Evolutionary conservation across 2,888 invertebrate genomes (phyloP), one percentile per base, ranked within the genome.

Genomic region (Eupithecia tripunctaria): DNA sequence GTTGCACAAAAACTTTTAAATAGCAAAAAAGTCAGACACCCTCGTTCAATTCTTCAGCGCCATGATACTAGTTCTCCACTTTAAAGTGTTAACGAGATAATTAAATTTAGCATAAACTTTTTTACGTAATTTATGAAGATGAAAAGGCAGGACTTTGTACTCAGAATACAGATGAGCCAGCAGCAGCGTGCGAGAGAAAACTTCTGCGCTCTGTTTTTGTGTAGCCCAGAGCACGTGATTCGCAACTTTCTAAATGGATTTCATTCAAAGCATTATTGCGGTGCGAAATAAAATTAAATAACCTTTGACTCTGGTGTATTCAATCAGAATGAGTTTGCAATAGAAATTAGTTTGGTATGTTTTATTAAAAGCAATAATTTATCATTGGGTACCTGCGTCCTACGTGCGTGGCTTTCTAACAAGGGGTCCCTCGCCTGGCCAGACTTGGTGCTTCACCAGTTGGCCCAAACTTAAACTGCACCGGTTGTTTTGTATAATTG

Each of bases 1-100:
- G 75, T 71, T 66, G 63, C 67, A 27, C 72, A 29, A 71, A 72
- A 73, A 77, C 76, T 77, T 77, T 78, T 71, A 69, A 74, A 63
- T 67, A 76, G 68, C 64, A 71, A 78, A 71, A 80, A 71, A 67
- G 62, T 69, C 47, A 29, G 64, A 38, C 66, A 70, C 69, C 63
- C 38, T 68, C 71, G 71, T 72, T 72, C 67, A 72, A 70, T 64
- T 63, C 68, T 64, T 56, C 47, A 70, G 67, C 47, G 67, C 66
- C 62, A 71, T 62, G 71, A 68, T 68, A 74, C 51, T 64, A 63
- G 74, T 71, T 74, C 68, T 74, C 67, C 70, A 63, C 62, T 74
- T 51, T 63, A 72, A 70, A 72, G 70, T 70, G 75, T 72, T 75
- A 72, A 75, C 67, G 64, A 75, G 75, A 43, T 68, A 72, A 75